Base-by-base conservation (phyloP, 2,797 vertebrate genomes). In the Typhlichthys eigenmanni region DNA sequence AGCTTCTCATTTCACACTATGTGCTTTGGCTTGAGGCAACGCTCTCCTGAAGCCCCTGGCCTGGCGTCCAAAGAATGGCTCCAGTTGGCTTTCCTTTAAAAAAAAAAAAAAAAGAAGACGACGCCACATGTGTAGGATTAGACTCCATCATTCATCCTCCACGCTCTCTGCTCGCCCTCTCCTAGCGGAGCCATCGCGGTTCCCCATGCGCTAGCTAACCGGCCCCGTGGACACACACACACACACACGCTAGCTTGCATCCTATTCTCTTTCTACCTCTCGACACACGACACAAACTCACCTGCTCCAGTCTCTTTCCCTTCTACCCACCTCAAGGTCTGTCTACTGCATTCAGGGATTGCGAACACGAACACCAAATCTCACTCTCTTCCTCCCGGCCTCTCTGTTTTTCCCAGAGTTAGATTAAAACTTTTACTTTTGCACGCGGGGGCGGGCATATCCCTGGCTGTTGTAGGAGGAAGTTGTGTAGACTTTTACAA, bases 1-100 rank as follows among this genome's bases (percentile, higher is more conserved):
- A 92, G 93, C 92, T 91, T 89, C 92, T 93, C 93, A 93, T 93
- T 93, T 94, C 93, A 93, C 93, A 93, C 92, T 93, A 86, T 93
- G 93, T 93, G 93, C 93, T 93, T 94, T 94, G 93, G 92, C 92
- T 93, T 80, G 75, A 83, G 90, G 90, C 90, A 72, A 80, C 29
- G 90, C 90, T 92, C 92, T 91, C 90, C 88, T 88, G 90, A 81
- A 92, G 91, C 92, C 92, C 81, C 91, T 92, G 92, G 92, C 92
- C 93, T 90, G 29, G 62, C 88, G 92, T 92, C 91, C 91, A 88
- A 88, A 92, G 85, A 92, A 89, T 71, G 71, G 89, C 92, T 93
- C 92, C 92, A 93, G 89, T 93, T 93, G 93, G 92, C 92, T 91
- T 91, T 92, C 88, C 83, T 87, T 79, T 78, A 82, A 80, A 84